phyloP scores from a whole-genome alignment of 1,140 invertebrate genomes.

The Drosophila sp. region DNA sequence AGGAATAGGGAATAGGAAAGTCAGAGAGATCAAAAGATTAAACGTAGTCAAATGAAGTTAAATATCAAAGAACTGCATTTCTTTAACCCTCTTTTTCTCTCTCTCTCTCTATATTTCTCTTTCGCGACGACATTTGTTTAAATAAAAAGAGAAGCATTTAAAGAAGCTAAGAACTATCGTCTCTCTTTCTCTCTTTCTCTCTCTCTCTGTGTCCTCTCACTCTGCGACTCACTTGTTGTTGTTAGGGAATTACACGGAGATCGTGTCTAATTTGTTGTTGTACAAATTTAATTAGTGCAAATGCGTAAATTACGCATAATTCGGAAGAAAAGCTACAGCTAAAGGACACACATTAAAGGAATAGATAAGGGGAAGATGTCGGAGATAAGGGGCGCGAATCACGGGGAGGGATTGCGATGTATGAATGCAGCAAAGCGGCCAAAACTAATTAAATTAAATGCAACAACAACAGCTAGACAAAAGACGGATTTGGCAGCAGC shows the following conservation, averaged over 20 bases:
- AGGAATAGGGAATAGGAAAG: no score
- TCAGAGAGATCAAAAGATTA: no score
- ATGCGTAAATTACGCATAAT: slow-evolving; percentile 43
- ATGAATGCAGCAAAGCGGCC: slow-evolving; percentile 43
- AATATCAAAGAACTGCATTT: no score
- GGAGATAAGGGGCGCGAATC: no score
- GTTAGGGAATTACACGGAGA: slow-evolving; percentile 12
- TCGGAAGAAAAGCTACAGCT: not conserved
- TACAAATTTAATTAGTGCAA: slow-evolving; percentile 39
- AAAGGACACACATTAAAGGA: not conserved
- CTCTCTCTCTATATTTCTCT: no score
- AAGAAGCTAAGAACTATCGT: no score
- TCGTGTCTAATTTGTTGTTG: slow-evolving; percentile 5
- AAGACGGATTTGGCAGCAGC: slow-evolving; percentile 15
- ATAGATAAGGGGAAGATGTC: not conserved
- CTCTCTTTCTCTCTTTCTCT: not conserved
- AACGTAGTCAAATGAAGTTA: no score
- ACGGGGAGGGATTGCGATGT: not conserved
- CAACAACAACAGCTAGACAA: slow-evolving; percentile 27
- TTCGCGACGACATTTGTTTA: no score
- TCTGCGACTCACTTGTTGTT: not conserved
- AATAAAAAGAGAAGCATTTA: no score
- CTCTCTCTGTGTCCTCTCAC: not conserved
- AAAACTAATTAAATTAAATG: slow-evolving; percentile 78
- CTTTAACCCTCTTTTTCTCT: no score